A percentile compares a stretch with the other conserved stretches of the same genome.
Evolutionary conservation across 2,113 vertebrate species (phyloP).

Genomic region (human (Homo sapiens)): GRCh38 chr15:58341001-58341500

Average conservation of each 20-base stretch:
- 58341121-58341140: not conserved
- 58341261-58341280: not conserved
- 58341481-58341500: not conserved
- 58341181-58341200: not conserved
- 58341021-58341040: not conserved
- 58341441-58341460: not conserved
- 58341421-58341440: not conserved
- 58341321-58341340: not conserved
- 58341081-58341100: not conserved
- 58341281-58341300: not conserved
- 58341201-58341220: not conserved
- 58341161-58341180: not conserved
- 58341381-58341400: not conserved
- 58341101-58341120: not conserved
- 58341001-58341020: not conserved
- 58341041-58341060: not conserved
- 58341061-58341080: not conserved
- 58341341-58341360: not conserved
- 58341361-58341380: not conserved
- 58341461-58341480: not conserved
- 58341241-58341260: not conserved
- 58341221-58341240: not conserved
- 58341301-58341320: not conserved
- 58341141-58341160: not conserved
- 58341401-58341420: not conserved